Conservation (phyloP, 2,888 invertebrate genomes). For the Macaria notata region DNA sequence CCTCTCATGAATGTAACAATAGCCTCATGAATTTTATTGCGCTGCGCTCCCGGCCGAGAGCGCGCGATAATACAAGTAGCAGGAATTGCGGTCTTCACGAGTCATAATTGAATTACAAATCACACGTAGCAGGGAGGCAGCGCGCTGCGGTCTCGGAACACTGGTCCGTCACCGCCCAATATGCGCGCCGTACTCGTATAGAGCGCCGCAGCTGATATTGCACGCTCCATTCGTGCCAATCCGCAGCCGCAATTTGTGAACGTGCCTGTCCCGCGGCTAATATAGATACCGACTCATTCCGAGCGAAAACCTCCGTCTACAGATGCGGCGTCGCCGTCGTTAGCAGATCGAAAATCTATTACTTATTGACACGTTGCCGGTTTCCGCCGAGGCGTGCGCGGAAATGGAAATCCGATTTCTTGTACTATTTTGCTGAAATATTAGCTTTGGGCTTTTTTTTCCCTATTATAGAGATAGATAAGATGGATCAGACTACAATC, state of each 20-base stretch:
- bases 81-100: conserved; percentile 40
- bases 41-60: conserved; percentile 28
- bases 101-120: conserved; percentile 55
- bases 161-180: conserved; percentile 45
- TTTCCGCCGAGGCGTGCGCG: conserved; percentile 25
- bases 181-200: conserved; percentile 32
- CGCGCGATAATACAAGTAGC: conserved; percentile 32
- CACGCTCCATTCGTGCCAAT: conserved; percentile 58
- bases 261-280: conserved; percentile 52
- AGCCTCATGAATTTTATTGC: conserved; percentile 60
- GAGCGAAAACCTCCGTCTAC: conserved; percentile 29
- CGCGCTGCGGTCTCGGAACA: conserved; percentile 36
- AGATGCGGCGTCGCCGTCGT: conserved; percentile 32
- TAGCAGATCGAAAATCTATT: conserved; percentile 37
- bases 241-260: conserved; percentile 58
- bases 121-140: conserved; percentile 18
- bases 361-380: conserved; percentile 36
- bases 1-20: conserved; percentile 55
- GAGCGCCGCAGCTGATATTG: conserved; percentile 52
- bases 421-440: conserved; percentile 21
- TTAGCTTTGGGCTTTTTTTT: conserved; percentile 21
- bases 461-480: conserved; percentile 4
- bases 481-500: too few species aligned
- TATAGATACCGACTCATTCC: conserved; percentile 44
- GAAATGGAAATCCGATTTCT: conserved; percentile 35